Evolutionary conservation across 2,888 invertebrate species (phyloP), one percentile per base, ranked within the genome.

Genomic region (Chromoteleia sp.): DNA sequence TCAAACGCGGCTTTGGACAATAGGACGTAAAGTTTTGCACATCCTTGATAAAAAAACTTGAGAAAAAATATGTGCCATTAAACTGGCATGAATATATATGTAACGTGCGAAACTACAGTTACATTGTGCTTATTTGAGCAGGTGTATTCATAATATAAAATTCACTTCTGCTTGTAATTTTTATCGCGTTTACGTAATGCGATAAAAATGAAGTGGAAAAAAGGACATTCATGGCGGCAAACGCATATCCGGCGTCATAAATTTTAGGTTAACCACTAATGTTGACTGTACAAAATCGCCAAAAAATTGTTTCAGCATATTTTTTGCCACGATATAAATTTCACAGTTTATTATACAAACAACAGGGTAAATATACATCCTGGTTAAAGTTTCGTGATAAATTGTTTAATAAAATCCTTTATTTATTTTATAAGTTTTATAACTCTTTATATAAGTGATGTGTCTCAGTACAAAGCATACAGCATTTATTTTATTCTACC

Each of bases 91-190:
- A 33, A 25, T 70, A 39, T 70, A 58, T 70, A 15, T 68, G 19
- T 56, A 56, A 54, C 33, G 56, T 8, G 5, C 36, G 10, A 56
- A 63, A 74, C 63, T 63, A 74, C 74, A 74, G 74, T 74, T 74
- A 65, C 76, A 61, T 61, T 76, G 76, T 68, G 50, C 70, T 65
- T 61, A 68, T 68, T 76, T 52, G 58, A 71, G 65, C 78, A 78
- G 78, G 78, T 78, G 78, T 36, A 74, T 74, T 65, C 58, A 29
- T 56, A 76, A 68, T 68, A 76, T 54, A 76, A 76, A 76, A 76
- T 68, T 15, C 59, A 68, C 50, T 43, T 43, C 39, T 30, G 43
- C 29, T 29, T 14, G 73, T 73, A 73, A 71, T 78, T 73, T 79
- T 79, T 79, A 79, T 79, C 67, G 45, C 12, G 71, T 71, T 71